Evolutionary conservation across 2,797 vertebrate genomes (phyloP).

Genomic region (Acanthurus leucopareius): DNA sequence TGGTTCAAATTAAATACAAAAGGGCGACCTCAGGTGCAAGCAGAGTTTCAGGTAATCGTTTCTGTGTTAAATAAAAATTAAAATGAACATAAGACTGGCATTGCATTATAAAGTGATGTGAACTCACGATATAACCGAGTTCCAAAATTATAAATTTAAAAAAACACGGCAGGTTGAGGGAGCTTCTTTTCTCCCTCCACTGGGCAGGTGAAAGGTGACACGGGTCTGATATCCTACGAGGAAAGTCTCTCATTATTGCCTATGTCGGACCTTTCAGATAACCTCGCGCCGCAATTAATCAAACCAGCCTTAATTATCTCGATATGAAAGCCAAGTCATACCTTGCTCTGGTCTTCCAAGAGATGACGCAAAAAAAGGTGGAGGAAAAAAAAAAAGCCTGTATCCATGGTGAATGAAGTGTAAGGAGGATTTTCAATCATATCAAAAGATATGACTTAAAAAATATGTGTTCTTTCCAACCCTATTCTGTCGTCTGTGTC

Average conservation of each 20-base stretch:
- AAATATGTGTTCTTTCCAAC: constrained; percentile 24
- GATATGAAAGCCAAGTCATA: constrained; percentile 72
- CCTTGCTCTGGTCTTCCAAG: constrained; percentile 49
- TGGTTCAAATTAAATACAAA: constrained; percentile 22
- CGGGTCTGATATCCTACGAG: constrained; percentile 70
- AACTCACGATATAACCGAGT: too few species aligned
- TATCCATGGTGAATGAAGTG: constrained; percentile 15
- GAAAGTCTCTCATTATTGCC: constrained; percentile 74
- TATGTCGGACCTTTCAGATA: constrained; percentile 77
- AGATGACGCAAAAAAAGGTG: constrained; percentile 3
- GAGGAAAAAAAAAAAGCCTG: not conserved
- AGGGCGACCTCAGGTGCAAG: constrained; percentile 14
- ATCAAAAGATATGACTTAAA: constrained; percentile 30
- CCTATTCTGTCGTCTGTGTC: constrained; percentile 10
- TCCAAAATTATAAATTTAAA: too few species aligned
- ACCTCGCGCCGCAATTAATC: constrained; percentile 79
- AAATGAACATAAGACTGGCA: not conserved
- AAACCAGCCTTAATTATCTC: constrained; percentile 81
- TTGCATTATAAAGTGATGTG: too few species aligned
- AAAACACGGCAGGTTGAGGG: too few species aligned
- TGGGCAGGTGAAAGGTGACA: constrained; percentile 71
- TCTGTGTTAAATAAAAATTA: not conserved
- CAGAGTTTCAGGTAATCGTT: not conserved
- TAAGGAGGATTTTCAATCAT: constrained; percentile 51
- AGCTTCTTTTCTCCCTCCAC: constrained; percentile 24